Percentiles rank a stretch among this genome's conserved stretches.
Conservation (phyloP, 2,113 vertebrate species). For the Salvator merianae region DNA sequence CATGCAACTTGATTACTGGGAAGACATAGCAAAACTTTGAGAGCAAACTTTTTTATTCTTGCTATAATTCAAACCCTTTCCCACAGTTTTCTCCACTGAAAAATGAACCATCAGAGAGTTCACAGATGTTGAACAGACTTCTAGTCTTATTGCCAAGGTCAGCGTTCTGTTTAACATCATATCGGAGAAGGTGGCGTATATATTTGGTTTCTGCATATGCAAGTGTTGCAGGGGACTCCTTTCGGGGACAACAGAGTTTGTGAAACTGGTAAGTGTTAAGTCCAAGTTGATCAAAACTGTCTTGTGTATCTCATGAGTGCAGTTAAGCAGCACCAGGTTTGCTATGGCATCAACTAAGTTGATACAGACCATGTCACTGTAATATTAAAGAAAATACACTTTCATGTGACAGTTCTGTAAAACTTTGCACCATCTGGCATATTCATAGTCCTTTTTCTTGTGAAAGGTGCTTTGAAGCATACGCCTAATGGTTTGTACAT, state of each 20-base stretch:
- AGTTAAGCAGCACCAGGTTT: not conserved
- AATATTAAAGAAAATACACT: not conserved
- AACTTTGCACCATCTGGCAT: not conserved
- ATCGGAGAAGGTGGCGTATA: conserved; percentile 29
- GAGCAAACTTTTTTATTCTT: not conserved
- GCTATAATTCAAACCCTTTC: conserved; percentile 3
- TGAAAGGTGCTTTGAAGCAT: not conserved
- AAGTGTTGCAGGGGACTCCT: not conserved
- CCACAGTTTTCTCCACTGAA: not conserved
- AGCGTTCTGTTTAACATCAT: conserved; percentile 51
- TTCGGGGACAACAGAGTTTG: not conserved
- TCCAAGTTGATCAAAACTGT: conserved; percentile 13
- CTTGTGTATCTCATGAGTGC: not conserved
- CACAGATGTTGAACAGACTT: conserved; percentile 58
- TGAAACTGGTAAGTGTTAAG: conserved; percentile 19
- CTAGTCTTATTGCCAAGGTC: conserved; percentile 47
- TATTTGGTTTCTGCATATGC: not conserved
- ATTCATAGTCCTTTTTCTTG: not conserved
- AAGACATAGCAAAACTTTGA: not conserved
- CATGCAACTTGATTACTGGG: not conserved
- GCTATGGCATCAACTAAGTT: not conserved
- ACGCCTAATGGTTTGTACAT: not conserved
- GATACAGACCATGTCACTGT: conserved; percentile 10
- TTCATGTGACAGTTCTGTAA: not conserved
- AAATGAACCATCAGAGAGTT: not conserved